Evolutionary conservation across 2,113 vertebrate genomes (phyloP), one percentile per base, ranked within the genome.

Genomic region (Capreolus pygargus): DNA sequence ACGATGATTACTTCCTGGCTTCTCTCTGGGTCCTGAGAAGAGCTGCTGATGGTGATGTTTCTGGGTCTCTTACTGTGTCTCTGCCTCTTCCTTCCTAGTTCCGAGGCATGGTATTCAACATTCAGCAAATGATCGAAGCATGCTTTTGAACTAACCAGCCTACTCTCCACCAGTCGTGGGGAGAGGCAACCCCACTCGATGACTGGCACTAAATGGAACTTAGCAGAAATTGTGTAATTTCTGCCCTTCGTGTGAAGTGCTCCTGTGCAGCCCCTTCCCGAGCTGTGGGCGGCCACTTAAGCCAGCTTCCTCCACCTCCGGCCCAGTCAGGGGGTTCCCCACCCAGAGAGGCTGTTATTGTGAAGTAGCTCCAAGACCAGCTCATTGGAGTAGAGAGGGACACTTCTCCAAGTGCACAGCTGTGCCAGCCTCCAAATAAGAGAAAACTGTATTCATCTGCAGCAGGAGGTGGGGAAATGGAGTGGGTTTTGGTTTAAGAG

Each of bases 321-420:
- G 21, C 92, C 87, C 85, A 54, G 54, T n/a, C n/a, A 19, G 58
- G 94, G 67, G 76, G 84, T 57, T 93, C 50, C 85, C 95, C 76
- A 88, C 96, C 97, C 60, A 36, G 64, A 90, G 89, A 96, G 95
- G 70, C 19, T 82, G 36, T 30, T 89, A 74, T 96, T 94, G 95
- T 92, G 96, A 95, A 87, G 88, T 85, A 50, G 33, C 82, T 81
- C 76, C 16, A 57, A 92, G 87, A 91, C 52, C 0, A 27, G 78
- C 86, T 95, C 21, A 43, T 17, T 82, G 67, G 84, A 70, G 25
- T 83, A 23, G 45, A 96, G 50, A 88, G 74, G 93, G 84, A 83
- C 36, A 52, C 60, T 96, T 91, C n/a, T 57, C 50, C 58, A 84
- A 92, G 86, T 13, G 33, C 97, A 54, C 86, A 97, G 92, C 93